A percentile compares a stretch with the other conserved stretches of the same genome.
Evolutionary conservation across 2,797 vertebrate species (phyloP).

Genomic region (Lithobates pipiens): DNA sequence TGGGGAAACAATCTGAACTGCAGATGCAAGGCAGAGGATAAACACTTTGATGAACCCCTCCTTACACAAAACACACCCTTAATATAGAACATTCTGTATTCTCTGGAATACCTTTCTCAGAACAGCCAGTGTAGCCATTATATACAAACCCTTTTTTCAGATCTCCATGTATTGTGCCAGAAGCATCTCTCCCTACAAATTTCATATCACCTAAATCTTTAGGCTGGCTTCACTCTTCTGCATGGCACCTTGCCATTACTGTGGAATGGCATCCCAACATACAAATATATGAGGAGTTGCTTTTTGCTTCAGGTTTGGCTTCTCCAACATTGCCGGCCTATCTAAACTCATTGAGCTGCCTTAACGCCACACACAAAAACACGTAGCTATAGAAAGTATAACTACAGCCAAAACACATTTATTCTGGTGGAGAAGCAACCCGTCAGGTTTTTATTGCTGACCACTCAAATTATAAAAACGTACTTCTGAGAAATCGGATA

Average conservation of each 20-base stretch:
- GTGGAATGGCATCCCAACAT: background rate
- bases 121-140: background rate
- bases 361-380: no score
- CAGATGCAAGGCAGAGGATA: background rate
- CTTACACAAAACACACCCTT: background rate
- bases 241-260: no score
- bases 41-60: background rate
- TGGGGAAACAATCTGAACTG: background rate
- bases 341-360: no score
- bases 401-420: no score
- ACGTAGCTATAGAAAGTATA: no score
- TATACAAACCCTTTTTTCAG: background rate
- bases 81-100: background rate
- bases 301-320: background rate
- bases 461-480: no score
- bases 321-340: background rate
- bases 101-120: background rate
- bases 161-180: background rate
- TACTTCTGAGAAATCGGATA: no score
- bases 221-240: no score
- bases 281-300: background rate
- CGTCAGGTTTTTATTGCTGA: no score
- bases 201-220: no score
- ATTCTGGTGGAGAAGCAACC: no score
- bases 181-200: no score